phyloP scores from a whole-genome alignment of 1,140 invertebrate genomes.

The Aricia agestis region DNA sequence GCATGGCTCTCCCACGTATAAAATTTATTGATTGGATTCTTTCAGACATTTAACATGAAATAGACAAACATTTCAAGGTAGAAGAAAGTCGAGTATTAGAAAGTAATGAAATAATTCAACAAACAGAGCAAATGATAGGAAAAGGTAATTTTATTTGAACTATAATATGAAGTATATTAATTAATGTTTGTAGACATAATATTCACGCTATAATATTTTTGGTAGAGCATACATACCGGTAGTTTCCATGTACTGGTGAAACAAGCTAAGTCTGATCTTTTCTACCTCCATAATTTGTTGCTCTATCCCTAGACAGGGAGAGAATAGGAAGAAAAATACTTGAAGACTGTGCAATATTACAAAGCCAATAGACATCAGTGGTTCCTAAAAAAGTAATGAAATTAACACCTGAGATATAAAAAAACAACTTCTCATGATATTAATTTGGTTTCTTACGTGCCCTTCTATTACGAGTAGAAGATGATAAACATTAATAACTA shows the following conservation, averaged over 20 bases:
- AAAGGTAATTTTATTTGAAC: too few species aligned
- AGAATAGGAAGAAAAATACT: slow-evolving; percentile 48
- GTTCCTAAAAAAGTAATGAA: slow-evolving; percentile 39
- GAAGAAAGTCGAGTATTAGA: too few species aligned
- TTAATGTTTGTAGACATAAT: too few species aligned
- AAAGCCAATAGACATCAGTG: slow-evolving; percentile 36
- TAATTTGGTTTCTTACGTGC: slow-evolving; percentile 35
- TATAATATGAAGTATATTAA: too few species aligned
- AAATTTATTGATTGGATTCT: too few species aligned
- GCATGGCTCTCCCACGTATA: too few species aligned
- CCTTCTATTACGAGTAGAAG: slow-evolving; percentile 48
- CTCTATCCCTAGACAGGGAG: slow-evolving; percentile 51
- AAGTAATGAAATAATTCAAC: too few species aligned
- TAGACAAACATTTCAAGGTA: too few species aligned
- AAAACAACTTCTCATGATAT: background rate
- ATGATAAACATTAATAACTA: slow-evolving; percentile 55
- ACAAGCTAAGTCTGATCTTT: slow-evolving; percentile 42
- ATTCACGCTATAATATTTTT: too few species aligned
- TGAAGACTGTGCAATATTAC: slow-evolving; percentile 47
- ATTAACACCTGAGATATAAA: background rate
- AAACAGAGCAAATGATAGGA: too few species aligned
- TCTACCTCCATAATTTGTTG: slow-evolving; percentile 49
- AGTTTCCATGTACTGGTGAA: slow-evolving; percentile 44
- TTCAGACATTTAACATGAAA: too few species aligned
- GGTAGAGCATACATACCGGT: slow-evolving; percentile 32